Percentiles rank a stretch among this genome's conserved stretches.
These are phyloP conservation scores for Holacanthus passer DNA, from an alignment of 2,113 vertebrate genomes.

Conservation along the genomic window DNA sequence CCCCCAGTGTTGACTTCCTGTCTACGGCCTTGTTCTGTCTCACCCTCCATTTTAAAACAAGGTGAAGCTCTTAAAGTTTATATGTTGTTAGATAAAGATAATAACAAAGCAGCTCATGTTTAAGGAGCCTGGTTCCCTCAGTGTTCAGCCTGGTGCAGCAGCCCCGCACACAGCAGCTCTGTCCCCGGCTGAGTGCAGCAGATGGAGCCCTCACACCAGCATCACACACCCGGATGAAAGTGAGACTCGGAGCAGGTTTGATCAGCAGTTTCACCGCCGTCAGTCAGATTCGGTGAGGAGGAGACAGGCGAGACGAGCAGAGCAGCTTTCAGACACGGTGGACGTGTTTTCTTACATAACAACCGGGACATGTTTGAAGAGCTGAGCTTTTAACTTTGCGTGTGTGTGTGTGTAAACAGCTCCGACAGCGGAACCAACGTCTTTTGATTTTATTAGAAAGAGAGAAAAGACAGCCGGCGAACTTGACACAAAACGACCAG, in stretches of 20 bases:
- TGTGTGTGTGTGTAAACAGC: no score
- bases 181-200: constrained; percentile 54
- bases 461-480: not conserved
- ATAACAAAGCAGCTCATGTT: no score
- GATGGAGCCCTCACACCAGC: constrained; percentile 78
- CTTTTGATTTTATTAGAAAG: not conserved
- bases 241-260: constrained; percentile 41
- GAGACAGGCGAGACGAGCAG: constrained; percentile 30
- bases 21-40: no score
- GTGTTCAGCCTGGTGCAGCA: no score
- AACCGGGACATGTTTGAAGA: not conserved
- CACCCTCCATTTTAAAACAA: no score
- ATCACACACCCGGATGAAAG: constrained; percentile 43
- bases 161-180: no score
- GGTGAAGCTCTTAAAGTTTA: no score
- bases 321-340: constrained; percentile 10
- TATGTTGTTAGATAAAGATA: no score
- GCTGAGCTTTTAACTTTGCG: not conserved
- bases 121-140: no score
- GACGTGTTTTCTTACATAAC: not conserved
- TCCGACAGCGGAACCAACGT: not conserved
- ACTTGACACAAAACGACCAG: not conserved
- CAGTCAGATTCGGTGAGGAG: constrained; percentile 11
- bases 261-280: constrained; percentile 39
- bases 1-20: no score